These are phyloP conservation scores for Nesogale talazaci DNA, from an alignment of 2,113 vertebrate species.

Conservation along the genomic window DNA sequence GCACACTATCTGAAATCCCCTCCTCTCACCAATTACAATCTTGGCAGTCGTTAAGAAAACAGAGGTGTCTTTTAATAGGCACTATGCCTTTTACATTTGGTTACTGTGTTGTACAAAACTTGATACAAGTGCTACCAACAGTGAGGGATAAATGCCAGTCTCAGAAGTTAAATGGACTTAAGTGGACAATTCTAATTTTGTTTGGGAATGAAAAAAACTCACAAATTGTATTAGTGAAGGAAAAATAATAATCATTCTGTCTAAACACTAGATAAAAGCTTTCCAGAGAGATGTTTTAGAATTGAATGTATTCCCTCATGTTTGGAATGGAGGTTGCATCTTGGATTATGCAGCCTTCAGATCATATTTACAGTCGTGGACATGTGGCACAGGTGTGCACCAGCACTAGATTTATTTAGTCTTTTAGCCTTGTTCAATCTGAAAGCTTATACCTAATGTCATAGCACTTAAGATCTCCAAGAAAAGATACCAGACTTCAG, in stretches of 20 bases:
- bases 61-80: neutral
- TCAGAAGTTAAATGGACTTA: slow-evolving; percentile 4
- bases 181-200: slow-evolving; percentile 7
- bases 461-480: neutral
- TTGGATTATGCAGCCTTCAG: neutral
- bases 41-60: slow-evolving; percentile 4
- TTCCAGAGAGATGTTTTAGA: neutral
- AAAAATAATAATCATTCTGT: neutral
- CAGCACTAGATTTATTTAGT: neutral
- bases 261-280: neutral
- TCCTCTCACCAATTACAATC: slow-evolving; percentile 43
- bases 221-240: neutral
- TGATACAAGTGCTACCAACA: neutral
- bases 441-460: neutral
- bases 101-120: slow-evolving; percentile 1
- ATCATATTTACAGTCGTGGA: neutral
- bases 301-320: slow-evolving; percentile 37
- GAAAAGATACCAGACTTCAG: neutral
- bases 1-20: slow-evolving; percentile 31
- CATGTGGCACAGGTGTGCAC: neutral
- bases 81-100: slow-evolving; percentile 42
- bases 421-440: neutral
- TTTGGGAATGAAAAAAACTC: slow-evolving; percentile 32
- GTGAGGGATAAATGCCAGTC: neutral
- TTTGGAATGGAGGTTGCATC: neutral